A percentile compares a stretch with the other conserved stretches of the same genome.
phyloP scores from a whole-genome alignment of 2,113 vertebrate genomes.

The Oryzias curvinotus region DNA sequence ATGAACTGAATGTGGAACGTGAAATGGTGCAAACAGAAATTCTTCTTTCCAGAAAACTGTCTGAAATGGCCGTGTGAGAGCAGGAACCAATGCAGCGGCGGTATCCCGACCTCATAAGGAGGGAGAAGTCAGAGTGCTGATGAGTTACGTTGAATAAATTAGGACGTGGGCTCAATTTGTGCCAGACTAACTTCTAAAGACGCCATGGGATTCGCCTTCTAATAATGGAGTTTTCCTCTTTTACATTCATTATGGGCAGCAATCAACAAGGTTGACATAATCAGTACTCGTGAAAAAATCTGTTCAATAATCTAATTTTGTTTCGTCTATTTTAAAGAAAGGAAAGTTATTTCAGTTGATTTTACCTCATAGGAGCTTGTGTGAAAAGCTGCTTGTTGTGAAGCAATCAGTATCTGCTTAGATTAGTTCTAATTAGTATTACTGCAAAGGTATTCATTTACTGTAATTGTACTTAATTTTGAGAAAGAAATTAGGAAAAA shows the following conservation, averaged over 20 bases:
- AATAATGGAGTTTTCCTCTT: conserved; percentile 49
- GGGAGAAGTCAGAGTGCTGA: conserved; percentile 41
- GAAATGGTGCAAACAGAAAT: conserved; percentile 1
- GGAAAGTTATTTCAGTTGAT: neutral
- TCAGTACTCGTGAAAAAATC: conserved; percentile 51
- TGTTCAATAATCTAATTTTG: conserved; percentile 14
- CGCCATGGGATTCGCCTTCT: conserved; percentile 56
- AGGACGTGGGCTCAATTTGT: conserved; percentile 64
- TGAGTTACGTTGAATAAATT: conserved; percentile 61
- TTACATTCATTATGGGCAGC: conserved; percentile 54
- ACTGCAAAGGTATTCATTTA: no score
- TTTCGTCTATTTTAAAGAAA: neutral
- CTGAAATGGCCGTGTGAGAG: conserved; percentile 20
- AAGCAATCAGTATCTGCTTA: no score
- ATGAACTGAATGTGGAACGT: conserved; percentile 30
- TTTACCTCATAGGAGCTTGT: neutral
- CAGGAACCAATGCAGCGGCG: conserved; percentile 16
- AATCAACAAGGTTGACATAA: conserved; percentile 71
- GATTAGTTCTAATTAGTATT: no score
- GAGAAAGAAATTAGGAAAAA: no score
- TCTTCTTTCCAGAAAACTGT: conserved; percentile 18
- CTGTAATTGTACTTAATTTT: no score
- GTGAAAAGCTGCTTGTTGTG: neutral
- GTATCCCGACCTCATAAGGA: conserved; percentile 36
- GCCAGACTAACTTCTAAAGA: conserved; percentile 58